These are phyloP conservation scores for Drosophila willistoni DNA, from an alignment of 1,140 invertebrate genomes.

Conservation along the genomic window DNA sequence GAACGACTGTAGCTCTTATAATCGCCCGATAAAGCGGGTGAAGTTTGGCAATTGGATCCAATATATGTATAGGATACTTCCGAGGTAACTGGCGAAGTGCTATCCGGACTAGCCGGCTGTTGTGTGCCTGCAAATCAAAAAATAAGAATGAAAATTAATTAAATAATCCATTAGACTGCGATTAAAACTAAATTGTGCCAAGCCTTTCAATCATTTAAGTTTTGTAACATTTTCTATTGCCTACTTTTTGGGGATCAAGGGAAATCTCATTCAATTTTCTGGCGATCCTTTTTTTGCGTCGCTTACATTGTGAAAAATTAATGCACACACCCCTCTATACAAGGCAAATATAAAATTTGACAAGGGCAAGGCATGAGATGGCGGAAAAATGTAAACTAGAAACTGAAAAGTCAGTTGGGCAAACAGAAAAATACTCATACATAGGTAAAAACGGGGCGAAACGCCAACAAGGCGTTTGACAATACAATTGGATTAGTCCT, in stretches of 20 bases:
- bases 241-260: slow-evolving; percentile 13
- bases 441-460: slow-evolving; percentile 13
- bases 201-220: neutral
- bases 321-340: slow-evolving; percentile 55
- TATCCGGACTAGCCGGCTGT: slow-evolving; percentile 91
- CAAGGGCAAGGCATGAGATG: slow-evolving; percentile 35
- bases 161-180: neutral
- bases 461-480: slow-evolving; percentile 24
- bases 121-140: slow-evolving; percentile 64
- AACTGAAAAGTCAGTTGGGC: slow-evolving; percentile 49
- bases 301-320: slow-evolving; percentile 47
- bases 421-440: slow-evolving; percentile 26
- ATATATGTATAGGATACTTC: slow-evolving; percentile 86
- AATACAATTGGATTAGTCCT: slow-evolving; percentile 68
- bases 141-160: neutral
- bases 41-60: slow-evolving; percentile 83
- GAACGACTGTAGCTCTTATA: slow-evolving; percentile 81
- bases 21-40: slow-evolving; percentile 75
- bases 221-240: neutral
- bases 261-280: neutral
- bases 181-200: neutral
- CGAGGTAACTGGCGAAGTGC: slow-evolving; percentile 90
- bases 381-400: slow-evolving; percentile 36
- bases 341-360: neutral
- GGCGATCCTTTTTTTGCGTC: neutral